phyloP scores from a whole-genome alignment of 2,888 invertebrate genomes.

The Orthosia cruda region DNA sequence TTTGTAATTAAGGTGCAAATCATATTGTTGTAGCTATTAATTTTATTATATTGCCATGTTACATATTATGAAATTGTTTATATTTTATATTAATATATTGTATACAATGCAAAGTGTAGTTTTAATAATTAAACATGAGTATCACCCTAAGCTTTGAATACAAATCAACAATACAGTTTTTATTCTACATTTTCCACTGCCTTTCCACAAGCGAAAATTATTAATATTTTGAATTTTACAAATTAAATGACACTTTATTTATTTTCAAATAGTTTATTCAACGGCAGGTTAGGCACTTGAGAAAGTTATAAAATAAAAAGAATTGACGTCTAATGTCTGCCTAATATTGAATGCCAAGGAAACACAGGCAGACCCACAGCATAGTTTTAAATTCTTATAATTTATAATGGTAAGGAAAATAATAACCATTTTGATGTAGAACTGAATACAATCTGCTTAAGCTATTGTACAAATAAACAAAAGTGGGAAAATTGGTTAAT shows the following conservation, averaged over 20 bases:
- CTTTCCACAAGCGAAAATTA: no score
- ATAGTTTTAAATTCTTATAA: not conserved
- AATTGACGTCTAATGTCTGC: no score
- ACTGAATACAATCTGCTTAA: no score
- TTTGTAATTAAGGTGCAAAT: conserved; percentile 25
- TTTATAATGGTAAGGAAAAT: conserved; percentile 22
- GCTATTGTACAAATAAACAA: conserved; percentile 10
- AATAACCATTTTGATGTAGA: not conserved
- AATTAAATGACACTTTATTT: no score
- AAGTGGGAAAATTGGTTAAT: conserved; percentile 2
- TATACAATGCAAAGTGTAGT: conserved; percentile 34
- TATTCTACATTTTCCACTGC: no score
- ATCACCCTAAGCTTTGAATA: not conserved
- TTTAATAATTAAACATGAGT: conserved; percentile 23
- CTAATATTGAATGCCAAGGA: no score
- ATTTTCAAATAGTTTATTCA: no score
- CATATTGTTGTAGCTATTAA: conserved; percentile 26
- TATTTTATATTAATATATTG: conserved; percentile 35
- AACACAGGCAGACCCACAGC: no score
- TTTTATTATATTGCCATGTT: conserved; percentile 29
- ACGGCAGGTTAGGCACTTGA: no score
- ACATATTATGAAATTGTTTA: conserved; percentile 24
- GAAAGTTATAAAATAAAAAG: no score
- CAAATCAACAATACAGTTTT: no score
- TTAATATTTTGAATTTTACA: no score